Evolutionary conservation across 2,113 vertebrate species (phyloP).

Genomic region (Fregetta grallaria): DNA sequence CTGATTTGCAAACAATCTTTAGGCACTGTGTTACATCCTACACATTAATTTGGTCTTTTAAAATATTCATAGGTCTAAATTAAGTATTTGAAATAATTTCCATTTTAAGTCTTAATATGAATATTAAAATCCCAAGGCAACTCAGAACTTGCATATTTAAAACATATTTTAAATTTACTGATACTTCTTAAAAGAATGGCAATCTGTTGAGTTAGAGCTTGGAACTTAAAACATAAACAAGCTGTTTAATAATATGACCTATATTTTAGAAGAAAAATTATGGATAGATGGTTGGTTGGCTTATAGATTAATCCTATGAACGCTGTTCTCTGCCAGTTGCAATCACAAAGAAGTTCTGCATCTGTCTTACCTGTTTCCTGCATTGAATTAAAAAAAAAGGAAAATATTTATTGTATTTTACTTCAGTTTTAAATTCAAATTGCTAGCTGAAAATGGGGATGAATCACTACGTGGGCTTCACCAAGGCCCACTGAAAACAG

Average conservation of each 20-base stretch:
- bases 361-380: neutral
- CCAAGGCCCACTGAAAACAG: neutral
- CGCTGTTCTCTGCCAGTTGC: neutral
- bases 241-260: neutral
- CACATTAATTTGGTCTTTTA: conserved; percentile 20
- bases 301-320: neutral
- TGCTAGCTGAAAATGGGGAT: neutral
- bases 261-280: neutral
- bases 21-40: neutral
- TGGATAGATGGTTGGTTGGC: neutral
- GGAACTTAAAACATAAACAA: neutral
- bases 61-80: conserved; percentile 61
- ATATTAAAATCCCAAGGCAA: conserved; percentile 29
- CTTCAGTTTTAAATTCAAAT: neutral
- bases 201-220: neutral
- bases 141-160: conserved; percentile 3
- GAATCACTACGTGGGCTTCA: neutral
- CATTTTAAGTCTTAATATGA: conserved; percentile 4
- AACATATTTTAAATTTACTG: neutral
- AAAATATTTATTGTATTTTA: neutral
- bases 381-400: neutral
- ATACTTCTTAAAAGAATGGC: neutral
- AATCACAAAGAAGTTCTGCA: neutral
- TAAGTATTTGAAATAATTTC: conserved; percentile 45
- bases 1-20: conserved; percentile 29